Conservation (phyloP, 2,797 vertebrate genomes). For the Erethizon dorsatum region DNA sequence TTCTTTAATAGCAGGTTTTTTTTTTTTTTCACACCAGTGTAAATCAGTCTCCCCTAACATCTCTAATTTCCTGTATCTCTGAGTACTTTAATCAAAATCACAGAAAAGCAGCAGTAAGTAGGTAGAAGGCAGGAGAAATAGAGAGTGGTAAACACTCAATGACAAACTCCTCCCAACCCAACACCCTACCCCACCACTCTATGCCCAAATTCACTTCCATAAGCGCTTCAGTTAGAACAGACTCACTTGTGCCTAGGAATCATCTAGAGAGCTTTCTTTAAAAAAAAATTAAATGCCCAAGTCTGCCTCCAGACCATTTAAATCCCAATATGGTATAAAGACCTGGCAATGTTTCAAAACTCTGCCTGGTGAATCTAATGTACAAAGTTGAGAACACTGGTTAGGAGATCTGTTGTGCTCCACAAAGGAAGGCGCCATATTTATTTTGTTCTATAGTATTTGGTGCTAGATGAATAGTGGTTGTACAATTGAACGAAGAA, state of each 20-base stretch:
- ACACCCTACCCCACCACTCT: rapidly evolving
- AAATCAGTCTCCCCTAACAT: not conserved
- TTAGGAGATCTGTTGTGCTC: not conserved
- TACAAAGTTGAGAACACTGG: not conserved
- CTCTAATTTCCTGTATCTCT: not conserved
- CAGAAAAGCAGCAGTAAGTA: not conserved
- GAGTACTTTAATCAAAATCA: not conserved
- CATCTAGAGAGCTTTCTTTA: not conserved
- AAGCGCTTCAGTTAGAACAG: not conserved
- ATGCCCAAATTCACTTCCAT: rapidly evolving
- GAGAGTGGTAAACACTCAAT: not conserved
- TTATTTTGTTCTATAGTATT: not conserved
- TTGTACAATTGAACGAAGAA: not conserved
- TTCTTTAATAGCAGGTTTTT: not conserved
- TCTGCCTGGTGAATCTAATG: not conserved
- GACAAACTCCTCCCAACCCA: not conserved
- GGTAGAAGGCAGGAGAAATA: not conserved
- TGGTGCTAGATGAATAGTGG: not conserved
- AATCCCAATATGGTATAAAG: not conserved
- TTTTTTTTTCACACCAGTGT: not conserved
- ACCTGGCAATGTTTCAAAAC: not conserved
- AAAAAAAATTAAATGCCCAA: not conserved
- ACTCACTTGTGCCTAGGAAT: not conserved
- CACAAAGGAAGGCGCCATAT: not conserved
- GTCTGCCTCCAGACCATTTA: not conserved